Percentiles rank a stretch among this genome's conserved stretches.
These are phyloP conservation scores for Ectemnius cavifrons DNA, from an alignment of 2,888 invertebrate genomes.

Conservation along the genomic window DNA sequence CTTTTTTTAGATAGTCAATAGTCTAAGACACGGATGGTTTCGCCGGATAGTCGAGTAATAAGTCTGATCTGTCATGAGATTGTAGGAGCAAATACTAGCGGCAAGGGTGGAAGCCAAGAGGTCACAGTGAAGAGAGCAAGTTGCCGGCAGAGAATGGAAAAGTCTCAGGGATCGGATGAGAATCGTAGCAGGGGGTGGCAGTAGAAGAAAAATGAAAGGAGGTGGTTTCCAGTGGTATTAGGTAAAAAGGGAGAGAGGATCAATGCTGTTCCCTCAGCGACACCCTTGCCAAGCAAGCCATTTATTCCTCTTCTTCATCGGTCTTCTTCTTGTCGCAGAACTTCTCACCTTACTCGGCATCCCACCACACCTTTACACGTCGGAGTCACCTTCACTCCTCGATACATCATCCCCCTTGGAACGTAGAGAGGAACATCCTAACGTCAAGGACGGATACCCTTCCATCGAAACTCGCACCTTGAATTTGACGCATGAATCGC, in stretches of 20 bases:
- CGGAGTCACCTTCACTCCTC: neutral
- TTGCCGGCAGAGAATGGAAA: neutral
- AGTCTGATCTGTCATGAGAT: slow-evolving; percentile 48
- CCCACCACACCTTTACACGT: neutral
- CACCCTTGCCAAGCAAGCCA: slow-evolving; percentile 5
- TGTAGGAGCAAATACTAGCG: slow-evolving; percentile 12
- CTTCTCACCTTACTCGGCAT: neutral
- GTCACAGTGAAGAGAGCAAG: slow-evolving; percentile 8
- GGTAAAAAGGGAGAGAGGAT: slow-evolving; percentile 32
- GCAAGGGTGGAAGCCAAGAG: slow-evolving; percentile 10
- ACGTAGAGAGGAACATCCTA: too few relatives aligned
- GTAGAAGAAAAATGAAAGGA: neutral
- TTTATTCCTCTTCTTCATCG: slow-evolving; percentile 21
- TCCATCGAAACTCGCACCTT: too few relatives aligned
- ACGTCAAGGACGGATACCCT: too few relatives aligned
- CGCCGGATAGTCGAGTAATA: slow-evolving; percentile 33
- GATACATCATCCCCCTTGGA: neutral
- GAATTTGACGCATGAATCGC: too few relatives aligned
- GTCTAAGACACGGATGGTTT: slow-evolving; percentile 3
- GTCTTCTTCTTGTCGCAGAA: neutral
- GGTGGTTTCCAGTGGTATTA: slow-evolving; percentile 7
- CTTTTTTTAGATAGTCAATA: neutral
- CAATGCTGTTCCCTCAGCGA: slow-evolving; percentile 21
- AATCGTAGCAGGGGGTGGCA: neutral
- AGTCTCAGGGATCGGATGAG: neutral